Base-by-base conservation (phyloP, 1,140 invertebrate genomes). In the Nasonia vitripennis region DNA sequence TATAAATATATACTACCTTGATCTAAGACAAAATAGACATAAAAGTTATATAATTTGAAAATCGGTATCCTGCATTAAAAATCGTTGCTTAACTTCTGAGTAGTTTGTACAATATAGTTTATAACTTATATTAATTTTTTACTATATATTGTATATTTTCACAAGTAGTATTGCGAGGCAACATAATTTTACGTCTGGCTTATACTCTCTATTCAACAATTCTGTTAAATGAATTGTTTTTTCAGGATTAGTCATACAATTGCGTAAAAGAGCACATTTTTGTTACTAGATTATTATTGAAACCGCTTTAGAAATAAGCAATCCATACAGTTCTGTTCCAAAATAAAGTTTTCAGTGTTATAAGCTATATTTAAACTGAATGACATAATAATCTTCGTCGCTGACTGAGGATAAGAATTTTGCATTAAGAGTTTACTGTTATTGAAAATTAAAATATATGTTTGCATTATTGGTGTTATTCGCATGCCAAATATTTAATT, bases 401-500 rank as follows among this genome's bases (percentile, higher is more conserved):
- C 75, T 78, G 75, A 78, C 45, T 78, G 75, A 78, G 3, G 17
- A 75, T 75, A 45, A 75, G 14, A 10, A 75, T 20, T 67, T 67
- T 17, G 11, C 11, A 75, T 75, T 45, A n/a, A n/a, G 48, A 20
- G 37, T 48, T 48, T 75, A 2, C 6, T 48, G 7, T 77, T n/a
- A 77, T 77, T 77, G 9, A 77, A 77, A 77, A 45, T 45, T 45
- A 7, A 45, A 45, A 45, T 45, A 45, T 45, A 9, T 45, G 9
- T 45, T 45, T 45, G 6, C 9, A 68, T 27, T 68, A 23, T 27
- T 11, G 20, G n/a, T 5, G 20, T 68, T 68, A 23, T 7, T 68
- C 5, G 4, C 7, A 68, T 9, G 12, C 23, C 20, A 68, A 27
- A 23, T 68, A 23, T 27, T 68, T 27, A 11, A 68, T 68, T 27